Conservation (phyloP, 2,888 invertebrate species). For the Hypercompe scribonia region DNA sequence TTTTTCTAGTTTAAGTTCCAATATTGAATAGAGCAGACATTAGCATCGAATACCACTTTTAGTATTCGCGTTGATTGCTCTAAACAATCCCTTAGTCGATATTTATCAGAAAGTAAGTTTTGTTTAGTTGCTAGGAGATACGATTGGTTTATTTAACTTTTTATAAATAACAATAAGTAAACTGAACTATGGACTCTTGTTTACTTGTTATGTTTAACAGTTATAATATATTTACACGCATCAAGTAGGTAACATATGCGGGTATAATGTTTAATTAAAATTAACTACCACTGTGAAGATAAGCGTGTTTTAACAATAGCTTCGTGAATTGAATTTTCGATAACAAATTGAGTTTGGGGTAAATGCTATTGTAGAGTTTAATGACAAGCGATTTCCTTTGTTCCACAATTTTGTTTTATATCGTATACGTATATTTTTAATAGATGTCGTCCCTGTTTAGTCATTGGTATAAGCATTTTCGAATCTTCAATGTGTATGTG, state of each 20-base stretch:
- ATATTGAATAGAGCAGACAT: slow-evolving; percentile 11
- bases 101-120: neutral
- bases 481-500: no score
- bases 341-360: slow-evolving; percentile 59
- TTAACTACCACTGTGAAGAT: slow-evolving; percentile 42
- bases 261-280: slow-evolving; percentile 56
- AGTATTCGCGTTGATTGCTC: neutral
- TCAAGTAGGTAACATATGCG: slow-evolving; percentile 48
- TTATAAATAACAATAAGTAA: neutral
- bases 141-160: slow-evolving; percentile 45
- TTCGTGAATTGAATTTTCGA: slow-evolving; percentile 59
- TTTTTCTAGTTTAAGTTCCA: no score
- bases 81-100: neutral
- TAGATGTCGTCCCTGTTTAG: neutral
- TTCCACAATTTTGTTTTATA: neutral
- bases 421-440: neutral
- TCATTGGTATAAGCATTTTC: neutral
- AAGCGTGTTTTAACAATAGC: slow-evolving; percentile 53
- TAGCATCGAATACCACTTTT: slow-evolving; percentile 4
- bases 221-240: slow-evolving; percentile 43
- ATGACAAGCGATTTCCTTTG: slow-evolving; percentile 28
- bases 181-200: neutral
- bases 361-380: slow-evolving; percentile 42
- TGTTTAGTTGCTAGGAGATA: slow-evolving; percentile 16
- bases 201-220: slow-evolving; percentile 19